phyloP scores from a whole-genome alignment of 2,797 vertebrate genomes.

The Lerista edwardsae region DNA sequence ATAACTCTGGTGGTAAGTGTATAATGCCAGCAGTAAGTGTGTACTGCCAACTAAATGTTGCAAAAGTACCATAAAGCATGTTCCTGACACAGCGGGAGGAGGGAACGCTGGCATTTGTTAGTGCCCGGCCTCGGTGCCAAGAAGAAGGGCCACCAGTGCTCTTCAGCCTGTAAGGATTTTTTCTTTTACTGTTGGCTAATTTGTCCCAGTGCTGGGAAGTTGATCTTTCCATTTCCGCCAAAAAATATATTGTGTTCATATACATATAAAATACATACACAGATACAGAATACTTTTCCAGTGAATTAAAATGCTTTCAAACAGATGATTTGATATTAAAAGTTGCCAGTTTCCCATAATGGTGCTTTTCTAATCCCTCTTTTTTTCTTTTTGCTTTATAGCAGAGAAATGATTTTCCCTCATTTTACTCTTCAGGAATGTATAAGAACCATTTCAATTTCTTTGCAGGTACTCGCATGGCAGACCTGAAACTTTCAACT shows the following conservation, averaged over 20 bases:
- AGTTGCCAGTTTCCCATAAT: background rate
- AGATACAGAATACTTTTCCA: background rate
- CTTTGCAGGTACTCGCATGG: conserved; percentile 78
- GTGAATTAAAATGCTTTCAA: background rate
- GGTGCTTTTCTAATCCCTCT: background rate
- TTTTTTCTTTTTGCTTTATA: background rate
- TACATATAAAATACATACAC: no score
- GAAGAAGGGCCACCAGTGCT: no score
- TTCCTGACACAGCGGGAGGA: no score
- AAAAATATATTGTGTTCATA: background rate
- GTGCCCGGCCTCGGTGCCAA: no score
- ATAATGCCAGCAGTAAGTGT: no score
- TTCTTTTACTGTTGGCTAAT: background rate
- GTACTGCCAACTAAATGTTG: no score
- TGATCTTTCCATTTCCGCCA: background rate
- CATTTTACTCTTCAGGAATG: background rate
- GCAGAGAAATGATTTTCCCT: background rate
- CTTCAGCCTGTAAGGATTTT: background rate
- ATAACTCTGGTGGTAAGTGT: no score
- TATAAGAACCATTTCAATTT: conserved; percentile 37
- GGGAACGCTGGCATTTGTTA: no score
- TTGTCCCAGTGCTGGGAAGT: background rate
- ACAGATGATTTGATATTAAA: background rate
- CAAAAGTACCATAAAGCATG: no score
- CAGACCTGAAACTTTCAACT: conserved; percentile 75